phyloP scores from a whole-genome alignment of 1,140 invertebrate genomes.

The Magallana angulata region DNA sequence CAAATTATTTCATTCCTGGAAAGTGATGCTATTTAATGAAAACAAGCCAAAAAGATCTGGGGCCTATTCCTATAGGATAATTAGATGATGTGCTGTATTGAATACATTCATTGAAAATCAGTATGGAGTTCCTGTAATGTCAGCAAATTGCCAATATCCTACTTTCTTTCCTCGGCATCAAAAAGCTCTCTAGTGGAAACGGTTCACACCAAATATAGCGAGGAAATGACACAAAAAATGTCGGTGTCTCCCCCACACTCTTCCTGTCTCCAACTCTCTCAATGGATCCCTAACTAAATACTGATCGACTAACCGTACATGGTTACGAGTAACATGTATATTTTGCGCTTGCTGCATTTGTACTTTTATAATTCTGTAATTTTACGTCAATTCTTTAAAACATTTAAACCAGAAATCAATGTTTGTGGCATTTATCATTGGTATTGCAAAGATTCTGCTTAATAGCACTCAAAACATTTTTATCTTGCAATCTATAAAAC shows the following conservation, averaged over 20 bases:
- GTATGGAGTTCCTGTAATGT: not conserved
- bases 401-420: too few relatives aligned
- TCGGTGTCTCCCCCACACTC: not conserved
- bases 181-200: not conserved
- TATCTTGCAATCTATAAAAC: too few relatives aligned
- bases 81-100: constrained; percentile 16
- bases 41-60: constrained; percentile 4
- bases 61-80: not conserved
- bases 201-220: not conserved
- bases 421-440: too few relatives aligned
- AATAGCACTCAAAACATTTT: too few relatives aligned
- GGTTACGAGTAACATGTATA: too few relatives aligned
- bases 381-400: too few relatives aligned
- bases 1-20: constrained; percentile 9
- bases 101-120: not conserved
- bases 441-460: too few relatives aligned
- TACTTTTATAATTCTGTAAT: too few relatives aligned
- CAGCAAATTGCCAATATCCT: constrained; percentile 12
- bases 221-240: not conserved
- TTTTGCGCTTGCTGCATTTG: too few relatives aligned
- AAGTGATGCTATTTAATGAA: not conserved
- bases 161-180: not conserved
- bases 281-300: too few relatives aligned
- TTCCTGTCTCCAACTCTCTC: not conserved
- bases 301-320: too few relatives aligned